Conservation (phyloP, 1,140 invertebrate species). For the Diuraphis noxia region DNA sequence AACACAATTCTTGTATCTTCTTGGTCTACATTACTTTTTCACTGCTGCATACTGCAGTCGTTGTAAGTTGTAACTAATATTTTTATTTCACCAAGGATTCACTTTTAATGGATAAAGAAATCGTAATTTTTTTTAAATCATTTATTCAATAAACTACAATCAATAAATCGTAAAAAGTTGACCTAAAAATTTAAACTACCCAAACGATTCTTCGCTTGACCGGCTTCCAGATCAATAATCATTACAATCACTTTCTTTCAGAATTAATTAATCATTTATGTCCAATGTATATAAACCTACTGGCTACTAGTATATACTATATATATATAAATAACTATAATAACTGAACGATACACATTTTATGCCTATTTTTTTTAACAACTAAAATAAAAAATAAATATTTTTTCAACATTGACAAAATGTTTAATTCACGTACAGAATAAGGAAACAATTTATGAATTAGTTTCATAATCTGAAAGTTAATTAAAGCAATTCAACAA, state of each 20-base stretch:
- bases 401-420: background rate
- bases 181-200: slow-evolving; percentile 19
- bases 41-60: background rate
- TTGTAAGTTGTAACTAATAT: background rate
- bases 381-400: background rate
- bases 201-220: slow-evolving; percentile 17
- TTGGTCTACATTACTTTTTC: background rate
- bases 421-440: background rate
- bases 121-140: background rate
- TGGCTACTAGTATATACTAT: no score
- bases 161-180: background rate
- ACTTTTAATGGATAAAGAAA: background rate
- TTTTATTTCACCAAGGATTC: background rate
- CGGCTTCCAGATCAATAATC: slow-evolving; percentile 6
- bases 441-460: background rate
- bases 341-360: background rate
- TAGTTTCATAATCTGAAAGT: background rate
- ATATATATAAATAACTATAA: background rate
- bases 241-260: slow-evolving; percentile 7
- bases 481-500: background rate
- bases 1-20: background rate
- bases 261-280: background rate
- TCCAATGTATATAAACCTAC: background rate
- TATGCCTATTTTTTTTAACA: background rate
- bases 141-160: background rate